Evolutionary conservation across 1,140 invertebrate genomes (phyloP).

Genomic region (Magallana angulata): DNA sequence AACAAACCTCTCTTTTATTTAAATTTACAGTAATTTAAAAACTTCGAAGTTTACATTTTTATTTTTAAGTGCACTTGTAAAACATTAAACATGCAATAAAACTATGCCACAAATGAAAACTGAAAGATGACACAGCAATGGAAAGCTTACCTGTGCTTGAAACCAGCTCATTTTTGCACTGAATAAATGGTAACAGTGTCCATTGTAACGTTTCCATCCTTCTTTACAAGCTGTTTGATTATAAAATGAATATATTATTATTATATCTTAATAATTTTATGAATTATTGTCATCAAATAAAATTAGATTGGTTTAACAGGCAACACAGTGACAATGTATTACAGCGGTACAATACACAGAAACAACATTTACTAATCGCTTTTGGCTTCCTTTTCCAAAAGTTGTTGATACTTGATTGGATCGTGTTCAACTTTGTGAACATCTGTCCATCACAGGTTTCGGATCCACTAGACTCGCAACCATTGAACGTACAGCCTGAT

Average conservation of each 20-base stretch:
- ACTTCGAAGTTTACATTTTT: not conserved
- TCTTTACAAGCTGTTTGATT: not conserved
- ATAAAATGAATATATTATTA: too few relatives aligned
- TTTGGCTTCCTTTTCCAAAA: not conserved
- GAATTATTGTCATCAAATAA: too few relatives aligned
- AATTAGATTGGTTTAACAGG: too few relatives aligned
- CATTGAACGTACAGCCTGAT: slow-evolving; percentile 28
- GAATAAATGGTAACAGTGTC: not conserved
- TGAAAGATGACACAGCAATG: too few relatives aligned
- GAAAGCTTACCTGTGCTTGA: not conserved
- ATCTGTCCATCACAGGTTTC: not conserved
- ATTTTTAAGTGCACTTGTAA: too few relatives aligned
- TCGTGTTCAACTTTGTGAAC: not conserved
- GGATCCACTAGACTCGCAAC: not conserved
- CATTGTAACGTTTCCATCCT: not conserved
- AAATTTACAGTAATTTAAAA: not conserved
- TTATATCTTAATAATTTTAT: too few relatives aligned
- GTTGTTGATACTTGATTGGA: not conserved
- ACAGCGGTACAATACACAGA: too few relatives aligned
- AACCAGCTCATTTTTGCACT: slow-evolving; percentile 6
- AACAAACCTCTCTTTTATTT: too few relatives aligned
- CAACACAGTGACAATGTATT: too few relatives aligned
- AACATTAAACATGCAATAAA: too few relatives aligned
- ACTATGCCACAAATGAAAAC: too few relatives aligned
- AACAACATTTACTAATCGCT: too few relatives aligned